A percentile compares a stretch with the other conserved stretches of the same genome.
Conservation (phyloP, 2,113 vertebrate species). For the Rynchops niger region DNA sequence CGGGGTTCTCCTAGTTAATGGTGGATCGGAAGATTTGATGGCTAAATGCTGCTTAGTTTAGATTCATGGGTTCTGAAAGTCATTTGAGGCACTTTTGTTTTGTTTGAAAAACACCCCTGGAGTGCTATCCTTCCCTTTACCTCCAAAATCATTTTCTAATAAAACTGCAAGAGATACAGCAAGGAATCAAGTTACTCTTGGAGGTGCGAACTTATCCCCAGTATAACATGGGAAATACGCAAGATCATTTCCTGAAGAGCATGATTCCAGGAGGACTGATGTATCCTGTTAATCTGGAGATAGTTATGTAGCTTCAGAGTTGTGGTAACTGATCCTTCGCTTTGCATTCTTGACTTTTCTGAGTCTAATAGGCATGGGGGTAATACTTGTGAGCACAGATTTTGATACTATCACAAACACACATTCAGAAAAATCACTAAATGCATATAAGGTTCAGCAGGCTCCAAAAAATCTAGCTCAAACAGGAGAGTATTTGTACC, state of each 20-base stretch:
- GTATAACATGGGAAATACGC: neutral
- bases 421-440: neutral
- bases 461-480: neutral
- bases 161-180: neutral
- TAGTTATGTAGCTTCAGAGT: neutral
- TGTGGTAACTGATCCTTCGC: neutral
- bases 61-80: neutral
- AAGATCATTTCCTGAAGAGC: neutral
- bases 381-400: neutral
- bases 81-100: neutral
- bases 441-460: neutral
- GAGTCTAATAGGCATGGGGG: neutral
- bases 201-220: neutral
- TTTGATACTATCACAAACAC: neutral
- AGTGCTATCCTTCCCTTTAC: neutral
- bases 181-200: neutral
- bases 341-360: neutral
- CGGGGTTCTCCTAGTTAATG: neutral
- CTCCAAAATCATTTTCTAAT: neutral
- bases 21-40: neutral
- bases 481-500: neutral
- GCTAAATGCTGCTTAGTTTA: neutral
- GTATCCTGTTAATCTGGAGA: neutral
- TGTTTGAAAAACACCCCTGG: neutral
- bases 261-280: neutral